These are phyloP conservation scores for Sebastiscus albofasciatus DNA, from an alignment of 2,797 vertebrate species.

Conservation along the genomic window DNA sequence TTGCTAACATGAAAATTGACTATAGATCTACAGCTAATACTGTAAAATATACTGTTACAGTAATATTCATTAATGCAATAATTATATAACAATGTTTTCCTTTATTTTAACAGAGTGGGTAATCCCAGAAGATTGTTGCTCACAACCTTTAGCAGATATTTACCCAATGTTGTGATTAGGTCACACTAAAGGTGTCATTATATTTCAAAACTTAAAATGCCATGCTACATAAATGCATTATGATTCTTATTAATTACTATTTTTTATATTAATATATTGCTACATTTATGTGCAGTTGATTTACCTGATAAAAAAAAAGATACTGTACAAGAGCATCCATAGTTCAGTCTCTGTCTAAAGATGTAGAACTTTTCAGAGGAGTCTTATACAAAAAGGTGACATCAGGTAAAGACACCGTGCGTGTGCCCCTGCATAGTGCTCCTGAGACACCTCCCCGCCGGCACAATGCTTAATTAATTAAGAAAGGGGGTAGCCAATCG, in stretches of 20 bases:
- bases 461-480: constrained; percentile 83
- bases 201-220: background rate
- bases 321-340: background rate
- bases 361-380: constrained; percentile 6
- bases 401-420: constrained; percentile 32
- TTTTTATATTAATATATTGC: background rate
- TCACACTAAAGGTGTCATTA: background rate
- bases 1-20: background rate
- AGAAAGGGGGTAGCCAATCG: constrained; percentile 64
- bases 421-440: constrained; percentile 14
- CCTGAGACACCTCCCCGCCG: constrained; percentile 37
- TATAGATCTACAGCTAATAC: background rate
- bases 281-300: background rate
- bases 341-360: background rate
- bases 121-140: background rate
- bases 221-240: background rate
- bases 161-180: background rate
- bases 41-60: background rate
- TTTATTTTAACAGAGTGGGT: background rate
- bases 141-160: background rate
- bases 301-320: background rate
- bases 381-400: constrained; percentile 16
- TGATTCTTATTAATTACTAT: background rate
- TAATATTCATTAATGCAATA: background rate
- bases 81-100: background rate